Evolutionary conservation across 1,140 invertebrate species (phyloP).

Genomic region (Drosophila paulistorum): DNA sequence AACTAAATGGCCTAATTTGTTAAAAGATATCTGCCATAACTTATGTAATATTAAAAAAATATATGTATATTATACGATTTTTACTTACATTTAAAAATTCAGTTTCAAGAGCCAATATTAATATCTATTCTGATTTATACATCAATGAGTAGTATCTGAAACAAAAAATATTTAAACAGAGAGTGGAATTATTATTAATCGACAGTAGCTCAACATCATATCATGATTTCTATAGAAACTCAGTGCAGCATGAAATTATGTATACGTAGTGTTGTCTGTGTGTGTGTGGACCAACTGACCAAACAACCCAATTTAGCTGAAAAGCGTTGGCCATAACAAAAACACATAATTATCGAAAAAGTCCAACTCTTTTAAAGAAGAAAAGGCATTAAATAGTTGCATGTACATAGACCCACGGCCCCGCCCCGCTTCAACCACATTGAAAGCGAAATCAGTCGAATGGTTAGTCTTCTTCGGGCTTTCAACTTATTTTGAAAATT

Average conservation of each 20-base stretch:
- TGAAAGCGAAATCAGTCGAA: conserved; percentile 69
- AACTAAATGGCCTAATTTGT: conserved; percentile 42
- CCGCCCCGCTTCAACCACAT: conserved; percentile 14
- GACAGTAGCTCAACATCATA: conserved; percentile 23
- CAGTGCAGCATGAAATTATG: conserved; percentile 75
- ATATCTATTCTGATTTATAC: conserved; percentile 12
- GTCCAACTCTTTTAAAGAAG: conserved; percentile 16
- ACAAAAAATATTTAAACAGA: neutral
- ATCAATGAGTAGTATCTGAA: conserved; percentile 17
- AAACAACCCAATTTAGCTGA: conserved; percentile 71
- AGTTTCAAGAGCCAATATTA: neutral
- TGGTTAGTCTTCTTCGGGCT: neutral
- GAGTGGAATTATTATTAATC: conserved; percentile 19
- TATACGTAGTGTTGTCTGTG: conserved; percentile 21
- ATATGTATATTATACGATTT: neutral
- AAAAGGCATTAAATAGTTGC: conserved; percentile 57
- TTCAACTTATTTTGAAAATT: conserved; percentile 38
- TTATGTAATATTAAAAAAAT: conserved; percentile 3
- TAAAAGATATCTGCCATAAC: neutral
- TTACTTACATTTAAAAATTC: conserved; percentile 4
- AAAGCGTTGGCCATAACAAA: conserved; percentile 63
- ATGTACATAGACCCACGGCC: conserved; percentile 27
- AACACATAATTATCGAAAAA: conserved; percentile 69
- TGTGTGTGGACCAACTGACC: conserved; percentile 56
- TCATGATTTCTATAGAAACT: conserved; percentile 39